Base-by-base conservation (phyloP, 2,113 vertebrate species). In the Protobothrops mucrosquamatus region DNA sequence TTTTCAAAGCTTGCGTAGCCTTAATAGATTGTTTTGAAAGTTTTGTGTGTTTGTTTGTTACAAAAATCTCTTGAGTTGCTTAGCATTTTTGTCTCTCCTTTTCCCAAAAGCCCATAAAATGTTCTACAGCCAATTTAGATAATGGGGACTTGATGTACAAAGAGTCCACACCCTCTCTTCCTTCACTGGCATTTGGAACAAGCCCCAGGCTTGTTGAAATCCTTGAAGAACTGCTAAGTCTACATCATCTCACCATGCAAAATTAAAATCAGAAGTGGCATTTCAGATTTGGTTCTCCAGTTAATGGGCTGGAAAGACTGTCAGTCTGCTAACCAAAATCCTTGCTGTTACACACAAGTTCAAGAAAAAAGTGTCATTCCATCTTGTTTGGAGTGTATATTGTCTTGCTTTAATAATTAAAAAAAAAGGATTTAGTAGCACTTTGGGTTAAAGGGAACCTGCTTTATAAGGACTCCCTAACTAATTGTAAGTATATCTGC, bases 381-480 rank as follows among this genome's bases (percentile, higher is more conserved):
- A 6, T 89, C 34, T 54, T 61, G 24, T 86, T 46, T 46, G 57
- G 87, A 89, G 69, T 64, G 6, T 86, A 24, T 12, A 55, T 20
- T 54, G 46, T 74, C 7, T 81, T 74, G 15, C 18, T 81, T 81
- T 34, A 39, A 81, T 81, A 39, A n/a, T 14, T 69, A 0, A 15
- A 20, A 20, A 81, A 81, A 81, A 43, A 22, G 3, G 34, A 81
- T 43, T 93, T 95, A 93, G 61, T 93, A 95, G 89, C 94, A 59
- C 57, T 95, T 96, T 95, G 74, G 85, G 3, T 51, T 87, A 87
- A 87, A 87, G 46, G 14, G 26, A 52, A 29, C 2, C 51, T 87
- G 23, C 92, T 95, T 1, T 2, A 87, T 64, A 93, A 95, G 95
- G 92, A 89, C 92, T 96, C 96, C 96, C 96, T 96, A 95, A 95